Evolutionary conservation across 2,797 vertebrate genomes (phyloP).

Genomic region (Platalea minor): DNA sequence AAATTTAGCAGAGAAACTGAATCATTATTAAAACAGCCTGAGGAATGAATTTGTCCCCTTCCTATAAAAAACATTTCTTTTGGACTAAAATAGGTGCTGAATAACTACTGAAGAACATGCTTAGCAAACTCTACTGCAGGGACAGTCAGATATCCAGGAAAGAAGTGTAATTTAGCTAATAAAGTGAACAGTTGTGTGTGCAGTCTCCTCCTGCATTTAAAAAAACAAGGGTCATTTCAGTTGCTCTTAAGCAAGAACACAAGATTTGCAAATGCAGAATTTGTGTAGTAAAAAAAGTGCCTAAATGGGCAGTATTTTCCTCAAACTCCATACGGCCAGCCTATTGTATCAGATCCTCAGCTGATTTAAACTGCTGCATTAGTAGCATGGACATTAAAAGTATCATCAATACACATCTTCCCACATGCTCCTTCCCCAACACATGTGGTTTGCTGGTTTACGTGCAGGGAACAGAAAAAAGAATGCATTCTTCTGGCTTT

Average conservation of each 20-base stretch:
- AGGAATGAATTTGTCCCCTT: not conserved
- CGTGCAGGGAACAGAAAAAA: not conserved
- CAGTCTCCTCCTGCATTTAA: not conserved
- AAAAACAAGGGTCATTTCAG: not conserved
- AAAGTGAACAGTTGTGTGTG: not conserved
- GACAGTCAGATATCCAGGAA: not conserved
- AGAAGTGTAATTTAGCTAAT: not conserved
- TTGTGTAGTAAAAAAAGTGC: not conserved
- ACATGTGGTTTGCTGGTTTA: not conserved
- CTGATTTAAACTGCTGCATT: not conserved
- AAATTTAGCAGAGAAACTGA: not conserved
- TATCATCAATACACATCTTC: not conserved
- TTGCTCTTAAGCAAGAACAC: not conserved
- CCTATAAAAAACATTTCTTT: not conserved
- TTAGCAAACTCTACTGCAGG: not conserved
- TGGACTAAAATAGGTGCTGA: not conserved
- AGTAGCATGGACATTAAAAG: not conserved
- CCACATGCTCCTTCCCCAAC: not conserved
- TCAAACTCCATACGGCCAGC: not conserved
- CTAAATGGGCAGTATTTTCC: not conserved
- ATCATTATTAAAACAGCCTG: not conserved
- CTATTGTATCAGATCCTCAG: not conserved
- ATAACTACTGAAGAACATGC: not conserved
- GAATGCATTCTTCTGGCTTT: not conserved
- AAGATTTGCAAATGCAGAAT: not conserved